These are phyloP conservation scores for Galeruca laticollis DNA, from an alignment of 2,888 invertebrate species.

Conservation along the genomic window DNA sequence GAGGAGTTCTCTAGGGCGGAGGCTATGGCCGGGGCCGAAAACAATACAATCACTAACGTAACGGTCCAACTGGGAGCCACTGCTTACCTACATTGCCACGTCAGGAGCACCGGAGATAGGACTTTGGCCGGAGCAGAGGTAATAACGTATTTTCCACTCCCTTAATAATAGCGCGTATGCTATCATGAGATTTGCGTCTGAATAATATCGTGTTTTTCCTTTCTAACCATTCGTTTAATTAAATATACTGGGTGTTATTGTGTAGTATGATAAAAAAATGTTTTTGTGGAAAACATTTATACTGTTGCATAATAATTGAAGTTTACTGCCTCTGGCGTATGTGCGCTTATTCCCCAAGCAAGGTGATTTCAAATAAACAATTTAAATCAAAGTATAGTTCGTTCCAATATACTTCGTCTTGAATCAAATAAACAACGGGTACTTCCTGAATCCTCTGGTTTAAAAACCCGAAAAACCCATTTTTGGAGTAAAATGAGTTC, in stretches of 20 bases:
- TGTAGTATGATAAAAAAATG: background rate
- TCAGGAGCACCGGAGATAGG: conserved; percentile 80
- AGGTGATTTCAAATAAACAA: too few species aligned
- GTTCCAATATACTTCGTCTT: too few species aligned
- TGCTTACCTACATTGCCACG: conserved; percentile 85
- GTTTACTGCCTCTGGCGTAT: too few species aligned
- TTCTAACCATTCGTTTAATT: background rate
- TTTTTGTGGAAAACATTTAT: too few species aligned
- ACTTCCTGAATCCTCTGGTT: too few species aligned
- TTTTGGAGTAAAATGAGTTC: too few species aligned
- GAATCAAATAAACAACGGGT: too few species aligned
- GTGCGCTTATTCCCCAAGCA: too few species aligned
- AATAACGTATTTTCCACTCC: conserved; percentile 43
- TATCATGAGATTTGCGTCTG: background rate
- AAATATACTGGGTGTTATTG: too few species aligned
- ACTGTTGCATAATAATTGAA: too few species aligned
- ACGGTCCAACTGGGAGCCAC: conserved; percentile 83
- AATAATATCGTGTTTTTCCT: background rate
- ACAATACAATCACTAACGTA: conserved; percentile 81
- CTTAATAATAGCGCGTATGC: background rate
- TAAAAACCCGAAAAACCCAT: too few species aligned
- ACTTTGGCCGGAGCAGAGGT: conserved; percentile 67
- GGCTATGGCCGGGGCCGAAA: conserved; percentile 70
- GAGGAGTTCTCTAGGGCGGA: conserved; percentile 67
- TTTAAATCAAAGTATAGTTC: too few species aligned